phyloP scores from a whole-genome alignment of 2,113 vertebrate species.

The Ammospiza caudacuta region DNA sequence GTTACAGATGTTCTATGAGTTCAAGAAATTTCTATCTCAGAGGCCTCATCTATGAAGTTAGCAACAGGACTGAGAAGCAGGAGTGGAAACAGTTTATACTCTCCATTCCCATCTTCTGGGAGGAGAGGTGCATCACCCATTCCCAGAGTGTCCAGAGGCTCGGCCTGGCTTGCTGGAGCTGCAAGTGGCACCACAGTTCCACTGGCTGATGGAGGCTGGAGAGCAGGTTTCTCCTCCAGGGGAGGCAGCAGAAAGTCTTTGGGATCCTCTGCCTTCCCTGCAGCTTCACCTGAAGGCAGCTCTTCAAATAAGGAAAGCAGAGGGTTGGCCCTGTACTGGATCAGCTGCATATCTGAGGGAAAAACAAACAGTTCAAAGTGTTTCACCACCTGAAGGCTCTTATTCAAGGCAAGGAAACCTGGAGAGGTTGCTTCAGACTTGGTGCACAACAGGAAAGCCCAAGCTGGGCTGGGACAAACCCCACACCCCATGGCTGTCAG shows the following conservation, averaged over 20 bases:
- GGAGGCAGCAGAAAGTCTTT: constrained; percentile 25
- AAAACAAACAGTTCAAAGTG: constrained; percentile 26
- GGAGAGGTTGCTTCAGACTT: not conserved
- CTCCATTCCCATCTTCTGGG: constrained; percentile 26
- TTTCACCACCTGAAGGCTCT: not conserved
- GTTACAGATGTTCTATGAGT: not conserved
- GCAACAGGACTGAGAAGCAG: constrained; percentile 65
- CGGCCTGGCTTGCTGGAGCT: constrained; percentile 2
- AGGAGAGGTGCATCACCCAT: constrained; percentile 23
- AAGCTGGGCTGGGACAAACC: not conserved
- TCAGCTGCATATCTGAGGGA: constrained; percentile 66
- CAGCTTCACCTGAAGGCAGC: not conserved
- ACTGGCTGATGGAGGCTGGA: not conserved
- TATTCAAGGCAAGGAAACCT: not conserved
- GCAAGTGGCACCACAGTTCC: not conserved
- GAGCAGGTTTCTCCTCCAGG: constrained; percentile 18
- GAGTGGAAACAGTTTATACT: constrained; percentile 59
- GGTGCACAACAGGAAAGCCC: not conserved
- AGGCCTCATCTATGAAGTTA: constrained; percentile 70
- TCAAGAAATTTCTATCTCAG: constrained; percentile 66
- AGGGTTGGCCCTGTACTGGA: constrained; percentile 61
- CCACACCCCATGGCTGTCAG: not conserved
- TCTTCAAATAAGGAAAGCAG: constrained; percentile 64
- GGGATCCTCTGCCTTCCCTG: not conserved
- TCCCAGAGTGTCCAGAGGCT: not conserved